Conservation (phyloP, 1,140 invertebrate species). For the Cardiocondyla obscurior region DNA sequence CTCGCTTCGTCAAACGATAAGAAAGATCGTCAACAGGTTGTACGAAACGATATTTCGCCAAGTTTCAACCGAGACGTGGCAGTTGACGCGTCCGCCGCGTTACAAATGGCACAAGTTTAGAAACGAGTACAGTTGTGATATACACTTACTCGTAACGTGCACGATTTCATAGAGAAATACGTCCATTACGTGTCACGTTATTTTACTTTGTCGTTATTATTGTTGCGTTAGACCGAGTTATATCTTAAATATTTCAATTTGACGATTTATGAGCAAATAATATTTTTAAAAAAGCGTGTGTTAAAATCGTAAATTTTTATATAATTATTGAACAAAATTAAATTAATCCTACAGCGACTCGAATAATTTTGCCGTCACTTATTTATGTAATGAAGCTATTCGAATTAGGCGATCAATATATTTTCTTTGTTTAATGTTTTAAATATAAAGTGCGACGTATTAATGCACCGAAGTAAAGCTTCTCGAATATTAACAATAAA, state of each 20-base stretch:
- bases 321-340: neutral
- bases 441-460: neutral
- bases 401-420: constrained; percentile 6
- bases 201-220: constrained; percentile 8
- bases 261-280: no score
- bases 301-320: no score
- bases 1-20: neutral
- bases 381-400: neutral
- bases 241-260: neutral
- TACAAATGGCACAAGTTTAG: constrained; percentile 25
- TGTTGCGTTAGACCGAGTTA: neutral
- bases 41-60: constrained; percentile 22
- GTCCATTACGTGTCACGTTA: neutral
- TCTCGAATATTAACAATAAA: neutral
- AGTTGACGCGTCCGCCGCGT: neutral
- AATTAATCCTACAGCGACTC: neutral
- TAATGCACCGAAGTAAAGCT: neutral
- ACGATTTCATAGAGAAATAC: neutral
- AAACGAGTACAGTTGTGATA: neutral
- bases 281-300: no score
- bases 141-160: neutral
- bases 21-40: constrained; percentile 41
- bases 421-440: neutral
- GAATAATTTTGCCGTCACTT: no score
- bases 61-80: constrained; percentile 21